Evolutionary conservation across 2,888 invertebrate genomes (phyloP), one percentile per base, ranked within the genome.

Genomic region (Tachina fera): DNA sequence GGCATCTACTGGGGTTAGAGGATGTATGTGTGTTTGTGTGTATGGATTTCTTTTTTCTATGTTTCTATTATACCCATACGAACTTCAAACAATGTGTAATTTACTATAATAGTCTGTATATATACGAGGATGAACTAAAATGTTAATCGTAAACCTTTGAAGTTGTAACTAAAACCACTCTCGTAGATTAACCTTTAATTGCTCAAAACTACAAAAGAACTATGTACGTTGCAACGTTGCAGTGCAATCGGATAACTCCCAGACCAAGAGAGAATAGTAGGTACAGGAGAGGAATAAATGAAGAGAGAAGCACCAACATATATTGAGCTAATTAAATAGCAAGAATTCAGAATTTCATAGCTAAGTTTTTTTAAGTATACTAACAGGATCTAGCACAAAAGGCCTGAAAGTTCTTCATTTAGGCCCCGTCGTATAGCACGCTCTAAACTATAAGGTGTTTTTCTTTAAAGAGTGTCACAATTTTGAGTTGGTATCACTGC

Each of bases 21-120:
- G n/a, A 10, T 2, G 1, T 53, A 41, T 31, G 16, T 10, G 16
- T 43, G 61, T 61, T 11, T 16, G 43, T 45, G 5, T 43, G 31
- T 1, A 1, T 43, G n/a, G 11, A 4, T 43, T 63, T n/a, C 16
- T 39, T 70, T 1, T 74, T 49, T 74, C 8, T 63, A 60, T 45
- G 14, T 56, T 67, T 31, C 16, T 31, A 49, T 41, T 45, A 39
- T 58, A 76, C 56, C 51, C 67, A 63, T 22, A 63, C 13, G 41
- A n/a, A 45, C 45, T 56, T 65, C 31, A 31, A 53, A 53, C 43
- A 65, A 47, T 65, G 47, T 56, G n/a, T 65, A 65, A 53, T 67
- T 67, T 76, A 58, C 67, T 47, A 13, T n/a, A 47, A 49, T 49
- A 45, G n/a, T 14, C 14, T 16, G 19, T n/a, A 22, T 31, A n/a